These are phyloP conservation scores for Bradypodion ventrale DNA, from an alignment of 2,797 vertebrate species.

Conservation along the genomic window DNA sequence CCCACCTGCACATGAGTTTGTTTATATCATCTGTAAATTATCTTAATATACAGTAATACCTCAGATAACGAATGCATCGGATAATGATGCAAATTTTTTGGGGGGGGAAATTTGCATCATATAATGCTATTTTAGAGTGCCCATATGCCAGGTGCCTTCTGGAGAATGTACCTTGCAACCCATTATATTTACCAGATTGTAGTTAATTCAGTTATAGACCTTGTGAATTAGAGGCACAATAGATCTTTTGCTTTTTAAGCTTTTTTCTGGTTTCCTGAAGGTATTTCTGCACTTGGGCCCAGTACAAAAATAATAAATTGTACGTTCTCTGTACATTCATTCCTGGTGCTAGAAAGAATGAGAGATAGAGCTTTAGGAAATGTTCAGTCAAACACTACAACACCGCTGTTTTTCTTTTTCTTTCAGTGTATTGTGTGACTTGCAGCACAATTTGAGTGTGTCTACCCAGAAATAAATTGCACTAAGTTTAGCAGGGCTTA, in stretches of 20 bases:
- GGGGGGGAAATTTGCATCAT: too few species aligned
- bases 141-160: too few species aligned
- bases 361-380: conserved; percentile 65
- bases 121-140: too few species aligned
- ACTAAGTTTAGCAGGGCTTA: neutral
- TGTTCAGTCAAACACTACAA: conserved; percentile 53
- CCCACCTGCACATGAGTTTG: too few species aligned
- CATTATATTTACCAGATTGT: conserved; percentile 57
- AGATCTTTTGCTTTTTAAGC: conserved; percentile 63
- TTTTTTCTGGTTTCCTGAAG: conserved; percentile 67
- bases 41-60: too few species aligned
- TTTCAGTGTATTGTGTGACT: conserved; percentile 60
- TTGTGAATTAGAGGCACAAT: conserved; percentile 61
- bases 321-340: conserved; percentile 56
- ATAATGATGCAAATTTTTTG: too few species aligned
- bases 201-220: conserved; percentile 65
- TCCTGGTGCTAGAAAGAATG: conserved; percentile 63
- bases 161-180: conserved; percentile 51
- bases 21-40: too few species aligned
- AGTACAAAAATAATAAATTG: conserved; percentile 60
- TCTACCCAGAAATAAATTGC: neutral
- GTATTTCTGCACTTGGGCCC: conserved; percentile 68
- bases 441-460: neutral
- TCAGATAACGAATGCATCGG: too few species aligned
- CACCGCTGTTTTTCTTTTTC: conserved; percentile 44